phyloP scores from a whole-genome alignment of 2,797 vertebrate genomes.

The Halcyon badia region DNA sequence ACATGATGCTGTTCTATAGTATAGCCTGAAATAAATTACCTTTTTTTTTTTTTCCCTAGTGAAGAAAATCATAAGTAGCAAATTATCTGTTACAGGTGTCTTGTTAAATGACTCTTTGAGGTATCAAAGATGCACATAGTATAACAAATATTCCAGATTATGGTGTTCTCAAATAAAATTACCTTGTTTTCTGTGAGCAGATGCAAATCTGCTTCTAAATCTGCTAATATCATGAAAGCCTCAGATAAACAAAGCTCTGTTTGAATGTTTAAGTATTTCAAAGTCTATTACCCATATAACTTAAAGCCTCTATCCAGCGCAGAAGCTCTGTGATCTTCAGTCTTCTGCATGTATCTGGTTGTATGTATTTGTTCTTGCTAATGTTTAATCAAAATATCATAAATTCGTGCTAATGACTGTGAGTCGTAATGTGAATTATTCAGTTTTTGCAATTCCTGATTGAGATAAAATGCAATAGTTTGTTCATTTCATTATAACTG shows the following conservation, averaged over 20 bases:
- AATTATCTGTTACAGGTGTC: not conserved
- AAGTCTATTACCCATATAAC: not conserved
- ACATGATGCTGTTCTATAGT: not conserved
- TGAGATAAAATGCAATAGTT: constrained; percentile 31
- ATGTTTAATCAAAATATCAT: not conserved
- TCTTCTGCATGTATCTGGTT: not conserved
- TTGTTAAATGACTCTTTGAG: not conserved
- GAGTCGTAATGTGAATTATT: not conserved
- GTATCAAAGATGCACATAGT: not conserved
- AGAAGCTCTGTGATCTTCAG: not conserved
- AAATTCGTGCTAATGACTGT: not conserved
- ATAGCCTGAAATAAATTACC: not conserved
- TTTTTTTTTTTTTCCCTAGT: not conserved
- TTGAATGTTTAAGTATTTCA: not conserved
- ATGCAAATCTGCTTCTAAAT: constrained; percentile 9
- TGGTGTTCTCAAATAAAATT: not conserved
- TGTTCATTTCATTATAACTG: constrained; percentile 21
- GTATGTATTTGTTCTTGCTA: not conserved
- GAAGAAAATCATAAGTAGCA: not conserved
- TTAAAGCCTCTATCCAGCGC: not conserved
- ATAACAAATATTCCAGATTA: not conserved
- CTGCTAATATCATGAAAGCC: not conserved
- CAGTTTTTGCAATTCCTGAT: not conserved
- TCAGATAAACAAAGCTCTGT: not conserved
- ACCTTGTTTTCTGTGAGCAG: not conserved